Evolutionary conservation across 2,797 vertebrate genomes (phyloP).

Genomic region (Danio choprae): DNA sequence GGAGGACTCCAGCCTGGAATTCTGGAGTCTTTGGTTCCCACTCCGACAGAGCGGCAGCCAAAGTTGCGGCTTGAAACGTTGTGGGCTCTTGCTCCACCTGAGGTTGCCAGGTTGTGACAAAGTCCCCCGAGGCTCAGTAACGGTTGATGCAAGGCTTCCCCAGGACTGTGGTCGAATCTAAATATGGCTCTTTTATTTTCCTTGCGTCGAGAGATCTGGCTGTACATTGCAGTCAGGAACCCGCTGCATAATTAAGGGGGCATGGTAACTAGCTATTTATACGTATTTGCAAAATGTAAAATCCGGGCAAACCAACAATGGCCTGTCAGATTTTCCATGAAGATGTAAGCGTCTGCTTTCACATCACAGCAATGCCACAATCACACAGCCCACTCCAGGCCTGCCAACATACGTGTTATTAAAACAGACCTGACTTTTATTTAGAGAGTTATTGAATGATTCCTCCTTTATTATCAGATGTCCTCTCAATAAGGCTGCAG

Average conservation of each 20-base stretch:
- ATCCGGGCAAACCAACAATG: constrained; percentile 50
- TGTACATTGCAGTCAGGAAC: constrained; percentile 24
- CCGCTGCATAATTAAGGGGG: constrained; percentile 61
- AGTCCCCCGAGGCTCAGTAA: constrained; percentile 80
- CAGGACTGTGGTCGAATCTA: constrained; percentile 74
- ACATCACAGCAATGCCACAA: constrained; percentile 44
- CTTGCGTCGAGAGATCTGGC: constrained; percentile 53
- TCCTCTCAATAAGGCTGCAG: background rate
- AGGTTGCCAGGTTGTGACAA: constrained; percentile 89
- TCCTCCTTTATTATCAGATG: constrained; percentile 42
- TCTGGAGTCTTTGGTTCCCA: constrained; percentile 78
- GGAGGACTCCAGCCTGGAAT: constrained; percentile 89
- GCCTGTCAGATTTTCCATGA: constrained; percentile 46
- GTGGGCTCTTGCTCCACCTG: constrained; percentile 88
- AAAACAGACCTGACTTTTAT: constrained; percentile 40
- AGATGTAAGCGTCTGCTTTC: constrained; percentile 43
- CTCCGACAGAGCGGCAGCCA: constrained; percentile 89
- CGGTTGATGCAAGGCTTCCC: constrained; percentile 80
- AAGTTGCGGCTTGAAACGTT: constrained; percentile 85
- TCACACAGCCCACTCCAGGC: constrained; percentile 19
- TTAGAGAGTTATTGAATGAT: constrained; percentile 40
- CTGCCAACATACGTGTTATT: constrained; percentile 44
- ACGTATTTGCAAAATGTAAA: constrained; percentile 53
- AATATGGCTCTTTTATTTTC: constrained; percentile 60
- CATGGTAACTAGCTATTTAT: constrained; percentile 57